phyloP scores from a whole-genome alignment of 2,888 invertebrate genomes.

The Acanthosepion esculentum region DNA sequence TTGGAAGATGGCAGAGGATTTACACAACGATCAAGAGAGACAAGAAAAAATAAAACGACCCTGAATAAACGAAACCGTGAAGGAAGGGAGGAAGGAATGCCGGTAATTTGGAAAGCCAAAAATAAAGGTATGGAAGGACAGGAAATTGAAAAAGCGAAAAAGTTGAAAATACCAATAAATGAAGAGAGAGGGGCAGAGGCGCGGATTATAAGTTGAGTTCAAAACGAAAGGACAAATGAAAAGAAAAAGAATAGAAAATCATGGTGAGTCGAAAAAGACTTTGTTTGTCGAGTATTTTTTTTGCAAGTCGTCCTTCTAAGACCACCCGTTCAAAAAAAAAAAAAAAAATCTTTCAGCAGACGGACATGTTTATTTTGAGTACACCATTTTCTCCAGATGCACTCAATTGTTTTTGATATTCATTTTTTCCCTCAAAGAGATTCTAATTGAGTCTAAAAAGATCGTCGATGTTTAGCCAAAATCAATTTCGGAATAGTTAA shows the following conservation, averaged over 20 bases:
- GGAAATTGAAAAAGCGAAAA: background rate
- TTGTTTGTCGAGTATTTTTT: background rate
- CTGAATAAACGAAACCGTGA: background rate
- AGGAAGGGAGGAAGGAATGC: background rate
- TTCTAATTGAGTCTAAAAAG: background rate
- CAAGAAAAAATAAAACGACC: background rate
- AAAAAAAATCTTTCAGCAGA: conserved; percentile 1
- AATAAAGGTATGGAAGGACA: background rate
- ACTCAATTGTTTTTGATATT: background rate
- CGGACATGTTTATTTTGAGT: background rate
- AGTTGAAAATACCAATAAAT: background rate
- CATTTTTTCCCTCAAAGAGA: background rate
- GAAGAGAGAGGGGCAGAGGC: background rate
- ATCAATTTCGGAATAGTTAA: background rate
- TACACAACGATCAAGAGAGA: background rate
- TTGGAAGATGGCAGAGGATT: background rate
- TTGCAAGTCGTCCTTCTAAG: background rate
- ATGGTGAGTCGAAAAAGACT: background rate
- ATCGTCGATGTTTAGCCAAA: background rate
- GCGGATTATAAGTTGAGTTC: background rate
- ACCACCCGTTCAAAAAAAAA: background rate
- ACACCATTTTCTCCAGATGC: conserved; percentile 8
- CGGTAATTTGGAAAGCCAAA: background rate
- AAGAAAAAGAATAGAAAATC: background rate
- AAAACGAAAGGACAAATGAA: background rate